Conservation (phyloP, 1,140 invertebrate genomes). For the Lepidurus packardi region DNA sequence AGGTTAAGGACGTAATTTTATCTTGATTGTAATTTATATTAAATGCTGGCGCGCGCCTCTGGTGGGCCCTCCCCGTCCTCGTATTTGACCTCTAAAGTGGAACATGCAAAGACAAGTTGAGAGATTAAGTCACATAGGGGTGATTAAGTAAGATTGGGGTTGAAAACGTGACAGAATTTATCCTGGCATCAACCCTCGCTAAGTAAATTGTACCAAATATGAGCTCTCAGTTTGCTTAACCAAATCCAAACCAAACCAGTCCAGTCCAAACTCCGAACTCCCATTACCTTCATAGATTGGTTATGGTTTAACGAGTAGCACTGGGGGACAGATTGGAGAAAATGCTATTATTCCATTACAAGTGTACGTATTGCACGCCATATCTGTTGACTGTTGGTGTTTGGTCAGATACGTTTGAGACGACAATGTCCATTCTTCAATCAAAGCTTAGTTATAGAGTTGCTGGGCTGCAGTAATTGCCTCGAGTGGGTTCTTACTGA, state of each 20-base stretch:
- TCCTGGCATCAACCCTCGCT: neutral
- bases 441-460: neutral
- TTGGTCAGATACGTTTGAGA: neutral
- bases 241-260: no score
- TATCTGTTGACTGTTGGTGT: neutral
- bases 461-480: slow-evolving; percentile 1
- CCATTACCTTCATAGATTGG: neutral
- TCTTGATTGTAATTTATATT: slow-evolving; percentile 10
- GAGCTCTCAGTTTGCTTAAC: neutral
- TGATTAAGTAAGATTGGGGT: neutral
- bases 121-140: slow-evolving; percentile 18
- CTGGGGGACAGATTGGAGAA: neutral
- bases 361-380: neutral
- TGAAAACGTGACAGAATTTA: neutral
- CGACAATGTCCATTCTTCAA: neutral
- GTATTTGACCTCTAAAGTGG: slow-evolving; percentile 7
- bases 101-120: slow-evolving; percentile 2
- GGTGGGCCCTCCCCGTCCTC: neutral
- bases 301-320: neutral
- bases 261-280: neutral
- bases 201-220: no score
- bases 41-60: slow-evolving; percentile 16
- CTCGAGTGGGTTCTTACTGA: neutral
- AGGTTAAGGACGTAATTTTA: neutral
- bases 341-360: neutral